Evolutionary conservation across 2,113 vertebrate genomes (phyloP).

Genomic region (Donacobius atricapilla): DNA sequence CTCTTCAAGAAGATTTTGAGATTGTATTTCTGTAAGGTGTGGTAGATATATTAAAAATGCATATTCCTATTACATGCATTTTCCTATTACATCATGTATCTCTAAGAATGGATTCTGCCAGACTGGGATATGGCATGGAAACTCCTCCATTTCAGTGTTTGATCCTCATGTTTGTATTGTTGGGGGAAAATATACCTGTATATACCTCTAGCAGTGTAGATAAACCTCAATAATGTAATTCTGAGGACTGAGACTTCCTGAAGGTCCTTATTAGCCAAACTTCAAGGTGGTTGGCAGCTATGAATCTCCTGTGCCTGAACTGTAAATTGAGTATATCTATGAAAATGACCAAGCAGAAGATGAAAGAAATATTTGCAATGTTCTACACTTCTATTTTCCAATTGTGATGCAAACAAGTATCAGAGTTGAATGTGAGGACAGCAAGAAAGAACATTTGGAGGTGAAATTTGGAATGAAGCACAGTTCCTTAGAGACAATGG

Average conservation of each 20-base stretch:
- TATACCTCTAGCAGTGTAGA: background rate
- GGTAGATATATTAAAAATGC: background rate
- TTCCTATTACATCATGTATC: background rate
- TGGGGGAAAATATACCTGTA: background rate
- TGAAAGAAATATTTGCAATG: background rate
- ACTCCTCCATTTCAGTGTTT: background rate
- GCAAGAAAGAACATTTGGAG: background rate
- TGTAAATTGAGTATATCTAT: background rate
- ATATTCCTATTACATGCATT: background rate
- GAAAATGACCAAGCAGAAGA: background rate
- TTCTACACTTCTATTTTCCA: background rate
- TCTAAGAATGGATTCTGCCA: background rate
- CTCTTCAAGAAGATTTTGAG: background rate
- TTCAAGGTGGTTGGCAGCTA: background rate
- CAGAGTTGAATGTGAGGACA: background rate
- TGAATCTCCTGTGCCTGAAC: background rate
- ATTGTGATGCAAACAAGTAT: background rate
- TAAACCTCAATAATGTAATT: background rate
- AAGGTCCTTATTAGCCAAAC: background rate
- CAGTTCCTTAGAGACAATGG: background rate
- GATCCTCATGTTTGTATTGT: background rate
- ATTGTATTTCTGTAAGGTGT: background rate
- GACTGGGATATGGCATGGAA: background rate
- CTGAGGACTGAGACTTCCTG: background rate
- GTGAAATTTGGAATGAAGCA: background rate